Percentiles rank a stretch among this genome's conserved stretches.
Evolutionary conservation across 2,888 invertebrate species (phyloP).

Genomic region (Polyommatus icarus): DNA sequence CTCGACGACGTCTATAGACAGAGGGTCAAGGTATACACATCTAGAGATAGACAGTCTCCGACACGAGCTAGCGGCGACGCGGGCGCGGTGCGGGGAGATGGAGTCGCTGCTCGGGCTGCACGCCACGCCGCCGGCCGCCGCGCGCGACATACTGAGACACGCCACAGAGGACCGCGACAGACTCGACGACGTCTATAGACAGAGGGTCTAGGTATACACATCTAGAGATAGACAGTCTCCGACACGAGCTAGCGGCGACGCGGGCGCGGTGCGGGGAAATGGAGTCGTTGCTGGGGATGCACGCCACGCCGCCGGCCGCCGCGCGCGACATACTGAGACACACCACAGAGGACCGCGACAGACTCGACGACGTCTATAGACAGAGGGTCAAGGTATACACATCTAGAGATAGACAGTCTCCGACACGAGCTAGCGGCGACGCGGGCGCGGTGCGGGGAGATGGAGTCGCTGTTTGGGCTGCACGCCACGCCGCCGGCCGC

Average conservation of each 20-base stretch:
- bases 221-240: slow-evolving; percentile 56
- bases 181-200: slow-evolving; percentile 78
- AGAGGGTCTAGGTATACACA: slow-evolving; percentile 65
- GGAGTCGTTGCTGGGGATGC: slow-evolving; percentile 85
- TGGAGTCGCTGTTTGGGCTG: slow-evolving; percentile 86
- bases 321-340: slow-evolving; percentile 83
- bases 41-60: slow-evolving; percentile 65
- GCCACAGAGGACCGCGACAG: slow-evolving; percentile 82
- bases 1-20: slow-evolving; percentile 79
- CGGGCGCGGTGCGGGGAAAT: slow-evolving; percentile 85
- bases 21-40: slow-evolving; percentile 63
- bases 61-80: slow-evolving; percentile 83
- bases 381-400: slow-evolving; percentile 66
- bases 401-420: slow-evolving; percentile 52
- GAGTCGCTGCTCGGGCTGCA: slow-evolving; percentile 85
- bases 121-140: slow-evolving; percentile 80
- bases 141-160: slow-evolving; percentile 82
- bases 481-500: slow-evolving; percentile 80
- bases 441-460: slow-evolving; percentile 83
- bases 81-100: slow-evolving; percentile 85
- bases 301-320: slow-evolving; percentile 79
- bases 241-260: slow-evolving; percentile 84
- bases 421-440: slow-evolving; percentile 85
- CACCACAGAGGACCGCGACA: slow-evolving; percentile 81
- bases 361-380: slow-evolving; percentile 79